A percentile compares a stretch with the other conserved stretches of the same genome.
phyloP scores from a whole-genome alignment of 2,888 invertebrate species.

The Euphydryas editha region DNA sequence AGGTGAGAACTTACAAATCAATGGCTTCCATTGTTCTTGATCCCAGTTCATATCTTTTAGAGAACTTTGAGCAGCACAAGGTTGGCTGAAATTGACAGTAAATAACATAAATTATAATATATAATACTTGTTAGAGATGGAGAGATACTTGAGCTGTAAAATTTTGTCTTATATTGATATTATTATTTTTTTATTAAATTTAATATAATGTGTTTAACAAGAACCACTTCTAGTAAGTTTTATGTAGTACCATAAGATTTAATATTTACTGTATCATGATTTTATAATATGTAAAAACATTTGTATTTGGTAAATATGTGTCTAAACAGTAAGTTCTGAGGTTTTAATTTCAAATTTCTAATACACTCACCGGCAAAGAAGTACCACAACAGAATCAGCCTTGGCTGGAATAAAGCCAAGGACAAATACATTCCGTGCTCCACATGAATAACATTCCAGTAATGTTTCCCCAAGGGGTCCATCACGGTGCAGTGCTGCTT shows the following conservation, averaged over 20 bases:
- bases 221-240: too few species aligned
- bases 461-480: slow-evolving; percentile 99
- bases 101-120: not conserved
- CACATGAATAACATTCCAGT: slow-evolving; percentile 99
- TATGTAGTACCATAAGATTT: too few species aligned
- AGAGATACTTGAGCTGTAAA: too few species aligned
- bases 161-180: too few species aligned
- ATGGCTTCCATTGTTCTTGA: slow-evolving; percentile 98
- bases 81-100: slow-evolving; percentile 85
- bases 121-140: too few species aligned
- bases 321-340: too few species aligned
- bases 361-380: slow-evolving; percentile 90
- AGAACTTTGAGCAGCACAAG: slow-evolving; percentile 98
- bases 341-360: not conserved
- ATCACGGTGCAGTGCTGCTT: slow-evolving; percentile 98
- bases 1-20: slow-evolving; percentile 86
- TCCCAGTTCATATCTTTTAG: slow-evolving; percentile 99
- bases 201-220: too few species aligned
- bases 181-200: too few species aligned
- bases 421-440: slow-evolving; percentile 98
- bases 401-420: slow-evolving; percentile 99
- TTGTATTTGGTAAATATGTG: too few species aligned
- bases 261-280: not conserved
- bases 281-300: too few species aligned
- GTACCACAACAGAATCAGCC: slow-evolving; percentile 98